Base-by-base conservation (phyloP, 1,140 invertebrate genomes). In the Subanguina moxae region DNA sequence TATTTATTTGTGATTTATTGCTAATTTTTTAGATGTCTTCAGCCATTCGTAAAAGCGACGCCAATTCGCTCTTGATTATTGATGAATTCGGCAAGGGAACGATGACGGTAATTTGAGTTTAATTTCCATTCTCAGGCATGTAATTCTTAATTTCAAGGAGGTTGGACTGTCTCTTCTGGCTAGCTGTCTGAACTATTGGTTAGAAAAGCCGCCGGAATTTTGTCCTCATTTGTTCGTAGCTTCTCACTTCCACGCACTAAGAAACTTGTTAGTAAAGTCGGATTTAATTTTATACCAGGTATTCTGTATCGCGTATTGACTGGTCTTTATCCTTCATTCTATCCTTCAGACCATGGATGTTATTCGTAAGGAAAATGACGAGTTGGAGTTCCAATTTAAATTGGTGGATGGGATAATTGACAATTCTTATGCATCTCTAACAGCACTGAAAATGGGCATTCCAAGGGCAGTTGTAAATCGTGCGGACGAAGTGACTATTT, bases 41-140 rank as follows among this genome's bases (percentile, higher is more conserved):
- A 30, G 87, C 89, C 15, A 77, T 91, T 0, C 85, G 86, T 62
- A 86, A 86, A 72, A 88, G 88, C 0, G 88, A 87, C 0, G 76
- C 83, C 0, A 84, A 85, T 62, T 90, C 90, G 0, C 80, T 95
- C 1, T 85, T 94, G 0, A 86, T 94, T 32, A 86, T 94, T 57
- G 93, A 95, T 84, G 92, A 94, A 84, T 93, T 94, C 86, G 92
- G 92, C 0, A 90, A 90, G 84, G 90, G 91, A 68, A 94, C 93
- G 13, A 85, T 88, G 1, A 88, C 89, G 75, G 85, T 86, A 76
- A 57, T 11, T 70, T 7, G 3, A 61, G 3, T 61, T 43, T 21
- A 64, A 45, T 68, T 57, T 27, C 8, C 19, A 56, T 13, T 7
- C n/a, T 11, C 9, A 25, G 25, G 7, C 23, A 27, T 23, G 21